Percentiles rank a stretch among this genome's conserved stretches.
These are phyloP conservation scores for Ligdia adustata DNA, from an alignment of 2,888 invertebrate species.

Conservation along the genomic window DNA sequence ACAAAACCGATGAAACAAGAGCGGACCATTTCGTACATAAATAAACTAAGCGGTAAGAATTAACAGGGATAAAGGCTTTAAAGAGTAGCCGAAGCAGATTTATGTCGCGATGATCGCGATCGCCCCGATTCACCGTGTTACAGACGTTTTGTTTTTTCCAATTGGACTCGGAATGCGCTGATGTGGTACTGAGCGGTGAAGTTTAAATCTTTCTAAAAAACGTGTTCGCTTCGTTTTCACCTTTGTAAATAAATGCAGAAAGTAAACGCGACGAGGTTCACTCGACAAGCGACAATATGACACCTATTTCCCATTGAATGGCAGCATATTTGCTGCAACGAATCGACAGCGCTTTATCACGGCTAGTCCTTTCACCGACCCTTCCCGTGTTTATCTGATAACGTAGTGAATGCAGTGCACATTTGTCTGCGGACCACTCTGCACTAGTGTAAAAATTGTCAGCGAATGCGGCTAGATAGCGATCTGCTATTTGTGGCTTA, in stretches of 20 bases:
- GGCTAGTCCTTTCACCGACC: conserved; percentile 72
- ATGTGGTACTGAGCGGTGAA: conserved; percentile 48
- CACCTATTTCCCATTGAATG: conserved; percentile 76
- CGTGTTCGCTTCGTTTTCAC: conserved; percentile 29
- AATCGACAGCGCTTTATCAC: conserved; percentile 77
- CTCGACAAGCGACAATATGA: conserved; percentile 61
- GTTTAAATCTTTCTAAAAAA: conserved; percentile 34
- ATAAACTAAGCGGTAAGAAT: conserved; percentile 84
- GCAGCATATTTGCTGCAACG: conserved; percentile 71
- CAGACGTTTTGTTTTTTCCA: conserved; percentile 66
- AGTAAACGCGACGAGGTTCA: conserved; percentile 38
- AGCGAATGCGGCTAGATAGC: conserved; percentile 76
- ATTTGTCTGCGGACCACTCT: conserved; percentile 77
- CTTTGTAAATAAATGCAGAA: conserved; percentile 28
- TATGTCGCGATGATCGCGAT: conserved; percentile 81
- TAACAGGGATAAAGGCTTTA: conserved; percentile 82
- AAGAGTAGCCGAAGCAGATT: conserved; percentile 83
- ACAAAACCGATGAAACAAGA: conserved; percentile 74
- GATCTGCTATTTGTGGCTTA: conserved; percentile 72
- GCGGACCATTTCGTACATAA: conserved; percentile 76
- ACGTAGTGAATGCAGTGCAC: conserved; percentile 72
- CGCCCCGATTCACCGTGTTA: conserved; percentile 74
- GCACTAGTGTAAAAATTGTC: conserved; percentile 81
- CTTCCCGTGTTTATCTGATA: conserved; percentile 78
- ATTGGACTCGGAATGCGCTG: conserved; percentile 56